These are phyloP conservation scores for Arnoldichthys spilopterus DNA, from an alignment of 2,797 vertebrate genomes.

Conservation along the genomic window DNA sequence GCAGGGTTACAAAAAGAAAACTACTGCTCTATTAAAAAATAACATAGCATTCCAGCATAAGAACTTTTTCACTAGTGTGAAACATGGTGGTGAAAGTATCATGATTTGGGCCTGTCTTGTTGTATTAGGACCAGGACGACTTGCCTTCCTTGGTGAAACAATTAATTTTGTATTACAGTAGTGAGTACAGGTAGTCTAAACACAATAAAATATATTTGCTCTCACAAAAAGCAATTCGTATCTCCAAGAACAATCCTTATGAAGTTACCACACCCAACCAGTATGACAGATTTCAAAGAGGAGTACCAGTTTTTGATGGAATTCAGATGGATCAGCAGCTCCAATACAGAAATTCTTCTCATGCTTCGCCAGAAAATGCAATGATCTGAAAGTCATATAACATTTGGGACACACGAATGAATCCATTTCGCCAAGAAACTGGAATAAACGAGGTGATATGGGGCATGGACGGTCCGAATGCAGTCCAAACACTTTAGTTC, in stretches of 20 bases:
- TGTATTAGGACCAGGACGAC: too few relatives aligned
- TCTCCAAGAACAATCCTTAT: neutral
- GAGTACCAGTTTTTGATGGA: neutral
- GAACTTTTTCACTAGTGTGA: too few relatives aligned
- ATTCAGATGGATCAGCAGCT: neutral
- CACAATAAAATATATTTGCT: neutral
- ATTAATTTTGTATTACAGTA: too few relatives aligned
- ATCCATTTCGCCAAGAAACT: slow-evolving; percentile 40
- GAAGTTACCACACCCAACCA: neutral
- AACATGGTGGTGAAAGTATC: too few relatives aligned
- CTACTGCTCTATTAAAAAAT: too few relatives aligned
- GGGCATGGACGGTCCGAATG: neutral
- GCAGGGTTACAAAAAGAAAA: too few relatives aligned
- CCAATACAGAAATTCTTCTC: slow-evolving; percentile 68
- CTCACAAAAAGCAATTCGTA: neutral
- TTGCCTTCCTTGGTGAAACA: too few relatives aligned
- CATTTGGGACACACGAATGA: slow-evolving; percentile 51
- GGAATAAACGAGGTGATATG: neutral
- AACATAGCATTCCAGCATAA: too few relatives aligned
- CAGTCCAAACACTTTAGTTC: slow-evolving; percentile 21
- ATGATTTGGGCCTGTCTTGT: too few relatives aligned
- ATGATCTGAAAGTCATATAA: slow-evolving; percentile 39
- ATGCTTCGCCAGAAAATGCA: slow-evolving; percentile 61
- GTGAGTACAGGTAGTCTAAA: neutral
- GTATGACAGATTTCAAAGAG: neutral